Percentiles rank a stretch among this genome's conserved stretches.
Evolutionary conservation across 2,888 invertebrate genomes (phyloP).

Genomic region (Tanypteryx hageni): DNA sequence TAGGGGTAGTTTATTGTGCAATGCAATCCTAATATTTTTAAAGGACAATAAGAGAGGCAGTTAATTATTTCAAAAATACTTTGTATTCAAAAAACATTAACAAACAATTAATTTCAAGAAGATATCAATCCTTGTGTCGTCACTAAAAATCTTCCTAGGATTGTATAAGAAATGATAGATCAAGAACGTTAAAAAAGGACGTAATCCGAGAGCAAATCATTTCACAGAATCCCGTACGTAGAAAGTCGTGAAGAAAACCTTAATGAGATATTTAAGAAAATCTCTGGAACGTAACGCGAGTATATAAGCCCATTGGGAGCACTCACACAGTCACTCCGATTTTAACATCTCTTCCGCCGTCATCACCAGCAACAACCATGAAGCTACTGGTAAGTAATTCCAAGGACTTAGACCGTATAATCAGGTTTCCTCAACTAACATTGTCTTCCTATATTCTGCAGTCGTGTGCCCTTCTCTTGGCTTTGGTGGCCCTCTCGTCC

Average conservation of each 20-base stretch:
- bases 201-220: not conserved
- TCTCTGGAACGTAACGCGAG: not conserved
- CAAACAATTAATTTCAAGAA: too few species aligned
- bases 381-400: conserved; percentile 41
- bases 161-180: too few species aligned
- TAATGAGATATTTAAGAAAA: not conserved
- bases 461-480: conserved; percentile 28
- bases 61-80: not conserved
- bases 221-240: not conserved
- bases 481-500: conserved; percentile 2
- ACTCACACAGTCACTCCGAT: not conserved
- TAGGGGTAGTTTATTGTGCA: too few species aligned
- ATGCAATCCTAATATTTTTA: too few species aligned
- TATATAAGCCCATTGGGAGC: not conserved
- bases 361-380: conserved; percentile 37
- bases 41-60: too few species aligned
- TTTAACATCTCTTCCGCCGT: conserved; percentile 21
- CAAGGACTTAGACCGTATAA: not conserved
- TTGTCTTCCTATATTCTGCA: not conserved
- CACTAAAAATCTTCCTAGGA: too few species aligned
- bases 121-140: too few species aligned
- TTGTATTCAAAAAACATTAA: too few species aligned
- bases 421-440: not conserved
- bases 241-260: not conserved
- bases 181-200: too few species aligned